A percentile compares a stretch with the other conserved stretches of the same genome.
Conservation (phyloP, 2,888 invertebrate genomes). For the Plebejus argus region DNA sequence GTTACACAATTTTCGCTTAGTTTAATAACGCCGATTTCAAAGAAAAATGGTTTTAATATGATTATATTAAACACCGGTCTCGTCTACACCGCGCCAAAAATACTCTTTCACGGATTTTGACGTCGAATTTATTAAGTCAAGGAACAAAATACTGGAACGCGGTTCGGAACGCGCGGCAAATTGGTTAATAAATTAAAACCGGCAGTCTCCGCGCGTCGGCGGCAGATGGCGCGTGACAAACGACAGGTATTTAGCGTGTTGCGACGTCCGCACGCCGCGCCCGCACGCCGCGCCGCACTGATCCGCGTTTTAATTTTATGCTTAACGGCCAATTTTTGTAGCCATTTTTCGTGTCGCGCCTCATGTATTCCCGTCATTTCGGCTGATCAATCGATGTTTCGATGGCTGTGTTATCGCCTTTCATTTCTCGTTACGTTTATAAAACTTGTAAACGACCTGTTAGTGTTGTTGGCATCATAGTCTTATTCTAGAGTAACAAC, state of each 20-base stretch:
- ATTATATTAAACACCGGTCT: conserved; percentile 43
- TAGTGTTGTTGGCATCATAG: no score
- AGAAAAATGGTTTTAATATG: conserved; percentile 42
- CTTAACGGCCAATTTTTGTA: conserved; percentile 78
- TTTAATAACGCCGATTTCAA: conserved; percentile 33
- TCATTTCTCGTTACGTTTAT: conserved; percentile 34
- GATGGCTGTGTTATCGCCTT: conserved; percentile 44
- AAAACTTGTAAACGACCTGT: neutral
- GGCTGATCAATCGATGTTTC: conserved; percentile 56
- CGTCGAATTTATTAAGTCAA: conserved; percentile 74
- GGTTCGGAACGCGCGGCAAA: conserved; percentile 73
- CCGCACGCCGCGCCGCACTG: conserved; percentile 59
- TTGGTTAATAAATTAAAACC: conserved; percentile 80
- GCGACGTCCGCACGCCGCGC: conserved; percentile 56
- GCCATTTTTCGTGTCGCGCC: conserved; percentile 70
- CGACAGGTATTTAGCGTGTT: conserved; percentile 80
- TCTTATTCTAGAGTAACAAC: neutral
- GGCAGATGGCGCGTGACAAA: conserved; percentile 78
- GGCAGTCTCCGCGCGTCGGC: conserved; percentile 75
- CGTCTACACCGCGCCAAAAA: conserved; percentile 53
- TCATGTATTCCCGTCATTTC: conserved; percentile 62
- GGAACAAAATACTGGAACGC: conserved; percentile 72
- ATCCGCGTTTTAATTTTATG: conserved; percentile 77
- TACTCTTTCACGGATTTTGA: conserved; percentile 67
- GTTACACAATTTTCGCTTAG: conserved; percentile 28